phyloP scores from a whole-genome alignment of 2,797 vertebrate species.

The Rhabdophis nuchalis region DNA sequence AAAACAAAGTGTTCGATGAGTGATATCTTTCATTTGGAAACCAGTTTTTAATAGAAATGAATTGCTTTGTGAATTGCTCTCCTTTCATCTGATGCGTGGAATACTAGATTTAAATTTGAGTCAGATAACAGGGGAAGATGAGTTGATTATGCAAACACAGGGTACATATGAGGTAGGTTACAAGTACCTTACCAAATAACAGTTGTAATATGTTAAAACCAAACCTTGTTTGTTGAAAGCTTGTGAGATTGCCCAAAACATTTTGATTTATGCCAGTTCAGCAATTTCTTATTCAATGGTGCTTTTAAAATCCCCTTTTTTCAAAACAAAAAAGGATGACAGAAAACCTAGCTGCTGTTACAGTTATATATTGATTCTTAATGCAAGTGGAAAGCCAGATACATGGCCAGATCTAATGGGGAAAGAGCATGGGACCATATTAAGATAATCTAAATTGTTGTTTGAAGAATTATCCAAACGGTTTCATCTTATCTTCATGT shows the following conservation, averaged over 20 bases:
- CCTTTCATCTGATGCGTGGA: not conserved
- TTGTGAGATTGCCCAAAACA: not conserved
- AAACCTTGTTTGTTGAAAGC: not conserved
- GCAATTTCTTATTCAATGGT: not conserved
- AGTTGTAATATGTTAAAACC: not conserved
- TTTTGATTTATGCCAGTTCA: not conserved
- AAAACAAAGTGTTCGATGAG: not conserved
- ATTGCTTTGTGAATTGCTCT: not conserved
- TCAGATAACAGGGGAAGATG: not conserved
- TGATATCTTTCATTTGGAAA: not conserved
- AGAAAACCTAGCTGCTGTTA: not conserved
- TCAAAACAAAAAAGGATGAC: not conserved
- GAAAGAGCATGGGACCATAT: not conserved
- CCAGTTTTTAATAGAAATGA: not conserved
- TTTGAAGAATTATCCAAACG: not conserved
- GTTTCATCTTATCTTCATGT: not conserved
- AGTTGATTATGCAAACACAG: not conserved
- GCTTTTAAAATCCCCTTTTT: not conserved
- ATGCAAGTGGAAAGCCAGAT: not conserved
- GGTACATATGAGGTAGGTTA: not conserved
- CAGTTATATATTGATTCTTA: not conserved
- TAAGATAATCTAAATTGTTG: not conserved
- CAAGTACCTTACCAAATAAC: not conserved
- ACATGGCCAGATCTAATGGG: not conserved
- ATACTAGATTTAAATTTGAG: not conserved